Percentiles rank a stretch among this genome's conserved stretches.
Conservation (phyloP, 2,113 vertebrate species). For the Dolichotis patagonum region DNA sequence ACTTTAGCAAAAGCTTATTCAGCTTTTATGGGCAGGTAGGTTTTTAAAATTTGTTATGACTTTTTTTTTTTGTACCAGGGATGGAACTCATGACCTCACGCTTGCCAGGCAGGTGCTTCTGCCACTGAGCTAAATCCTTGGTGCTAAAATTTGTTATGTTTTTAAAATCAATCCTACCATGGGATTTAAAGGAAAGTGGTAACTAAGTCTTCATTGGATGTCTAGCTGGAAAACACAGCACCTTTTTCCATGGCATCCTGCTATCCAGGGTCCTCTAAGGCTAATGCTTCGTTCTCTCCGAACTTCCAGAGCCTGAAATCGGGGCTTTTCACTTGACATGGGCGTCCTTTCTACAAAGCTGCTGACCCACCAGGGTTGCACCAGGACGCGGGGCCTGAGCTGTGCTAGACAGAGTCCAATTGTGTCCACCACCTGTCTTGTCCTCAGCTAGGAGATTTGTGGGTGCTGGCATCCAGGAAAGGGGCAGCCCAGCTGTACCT, state of each 20-base stretch:
- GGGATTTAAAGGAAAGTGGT: not conserved
- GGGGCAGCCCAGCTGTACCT: not conserved
- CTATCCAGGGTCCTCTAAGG: not conserved
- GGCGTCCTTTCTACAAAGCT: not conserved
- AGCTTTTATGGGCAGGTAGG: not conserved
- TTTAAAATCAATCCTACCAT: not conserved
- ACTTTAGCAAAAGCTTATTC: not conserved
- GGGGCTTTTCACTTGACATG: not conserved
- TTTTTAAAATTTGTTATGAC: not conserved
- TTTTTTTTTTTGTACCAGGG: too few species aligned
- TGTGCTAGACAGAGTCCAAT: not conserved
- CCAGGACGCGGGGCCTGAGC: not conserved
- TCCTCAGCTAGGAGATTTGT: not conserved
- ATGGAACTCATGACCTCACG: too few species aligned
- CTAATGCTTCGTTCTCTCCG: not conserved
- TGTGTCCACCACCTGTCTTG: not conserved
- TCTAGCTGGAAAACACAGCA: too few species aligned
- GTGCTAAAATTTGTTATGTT: not conserved
- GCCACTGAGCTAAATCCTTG: too few species aligned
- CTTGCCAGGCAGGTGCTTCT: not conserved
- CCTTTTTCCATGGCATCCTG: not conserved
- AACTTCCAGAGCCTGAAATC: not conserved
- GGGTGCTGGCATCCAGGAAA: not conserved
- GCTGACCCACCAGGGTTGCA: not conserved
- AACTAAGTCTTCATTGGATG: not conserved